Evolutionary conservation across 2,888 invertebrate genomes (phyloP).

Genomic region (Eledona agricola): DNA sequence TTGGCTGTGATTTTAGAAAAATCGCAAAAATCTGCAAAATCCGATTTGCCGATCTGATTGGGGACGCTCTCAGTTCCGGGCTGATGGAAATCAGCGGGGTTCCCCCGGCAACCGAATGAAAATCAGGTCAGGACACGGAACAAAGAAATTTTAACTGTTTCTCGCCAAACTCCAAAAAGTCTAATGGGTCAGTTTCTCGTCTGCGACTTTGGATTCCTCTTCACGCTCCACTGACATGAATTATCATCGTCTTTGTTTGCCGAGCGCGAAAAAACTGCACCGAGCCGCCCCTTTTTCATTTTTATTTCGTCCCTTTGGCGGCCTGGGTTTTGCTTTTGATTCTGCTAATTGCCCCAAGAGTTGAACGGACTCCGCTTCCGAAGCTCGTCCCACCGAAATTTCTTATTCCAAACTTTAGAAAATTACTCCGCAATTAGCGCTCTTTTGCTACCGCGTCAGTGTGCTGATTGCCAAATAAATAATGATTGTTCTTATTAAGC

Average conservation of each 20-base stretch:
- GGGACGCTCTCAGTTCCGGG: constrained; percentile 16
- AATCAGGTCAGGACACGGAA: constrained; percentile 16
- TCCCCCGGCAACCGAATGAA: constrained; percentile 10
- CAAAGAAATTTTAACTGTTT: constrained; percentile 5
- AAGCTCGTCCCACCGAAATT: too few relatives aligned
- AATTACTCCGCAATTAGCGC: too few relatives aligned
- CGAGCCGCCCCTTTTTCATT: too few relatives aligned
- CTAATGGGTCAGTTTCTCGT: neutral
- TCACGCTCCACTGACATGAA: constrained; percentile 36
- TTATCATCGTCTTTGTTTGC: constrained; percentile 14
- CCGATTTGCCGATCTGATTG: constrained; percentile 17
- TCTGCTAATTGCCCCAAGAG: constrained; percentile 20
- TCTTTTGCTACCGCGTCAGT: too few relatives aligned
- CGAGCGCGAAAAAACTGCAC: neutral
- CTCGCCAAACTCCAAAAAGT: neutral
- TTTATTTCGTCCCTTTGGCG: constrained; percentile 9
- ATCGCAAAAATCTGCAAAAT: constrained; percentile 19
- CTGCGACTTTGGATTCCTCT: constrained; percentile 34
- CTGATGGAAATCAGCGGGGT: constrained; percentile 18
- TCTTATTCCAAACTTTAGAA: too few relatives aligned
- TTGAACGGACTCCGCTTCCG: constrained; percentile 19
- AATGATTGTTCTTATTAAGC: too few relatives aligned
- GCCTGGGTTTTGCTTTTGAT: constrained; percentile 23
- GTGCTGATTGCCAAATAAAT: too few relatives aligned
- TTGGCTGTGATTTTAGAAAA: constrained; percentile 21